Evolutionary conservation across 1,140 invertebrate species (phyloP), one percentile per base, ranked within the genome.

Genomic region (Formica selysi): DNA sequence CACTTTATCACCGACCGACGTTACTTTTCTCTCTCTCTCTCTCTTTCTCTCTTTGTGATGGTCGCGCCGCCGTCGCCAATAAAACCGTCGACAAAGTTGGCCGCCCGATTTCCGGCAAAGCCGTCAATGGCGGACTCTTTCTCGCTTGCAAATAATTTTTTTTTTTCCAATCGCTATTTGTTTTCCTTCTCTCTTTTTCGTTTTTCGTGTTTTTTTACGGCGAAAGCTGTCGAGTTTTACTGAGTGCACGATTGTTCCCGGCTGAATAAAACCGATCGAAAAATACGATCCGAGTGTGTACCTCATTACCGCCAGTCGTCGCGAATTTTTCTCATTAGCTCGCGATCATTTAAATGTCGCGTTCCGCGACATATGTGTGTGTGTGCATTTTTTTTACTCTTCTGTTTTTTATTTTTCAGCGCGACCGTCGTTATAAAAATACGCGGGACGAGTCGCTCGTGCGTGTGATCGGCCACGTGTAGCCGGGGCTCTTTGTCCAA

Each of bases 311-410:
- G 87, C 36, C 87, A 74, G 79, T 86, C 71, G 76, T 62, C 87
- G 85, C 76, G 85, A 89, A 83, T 73, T 73, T 89, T 89, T 86
- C 88, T 89, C 88, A 89, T 89, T 89, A 89, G 83, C 88, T 83
- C 87, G 80, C 86, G 85, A 78, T 74, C 88, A 80, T 89, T 89
- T 89, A 89, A 86, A 89, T 61, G 71, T 78, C 83, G 64, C 76
- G 59, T 61, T 51, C 48, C 64, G 11, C 54, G 65, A 89, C 87
- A 70, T 83, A 67, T 85, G 38, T 54, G 59, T 19, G 0, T 26
- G 22, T n/a, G 8, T 32, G 7, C 51, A 8, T 70, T 51, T 51
- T 81, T 44, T 73, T 48, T 44, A 7, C 32, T 10, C n/a, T 13
- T 73, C 32, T 59, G 19, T 81, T 61, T 70, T 80, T 65, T 44